phyloP scores from a whole-genome alignment of 2,888 invertebrate genomes.

The Melieria omissa region DNA sequence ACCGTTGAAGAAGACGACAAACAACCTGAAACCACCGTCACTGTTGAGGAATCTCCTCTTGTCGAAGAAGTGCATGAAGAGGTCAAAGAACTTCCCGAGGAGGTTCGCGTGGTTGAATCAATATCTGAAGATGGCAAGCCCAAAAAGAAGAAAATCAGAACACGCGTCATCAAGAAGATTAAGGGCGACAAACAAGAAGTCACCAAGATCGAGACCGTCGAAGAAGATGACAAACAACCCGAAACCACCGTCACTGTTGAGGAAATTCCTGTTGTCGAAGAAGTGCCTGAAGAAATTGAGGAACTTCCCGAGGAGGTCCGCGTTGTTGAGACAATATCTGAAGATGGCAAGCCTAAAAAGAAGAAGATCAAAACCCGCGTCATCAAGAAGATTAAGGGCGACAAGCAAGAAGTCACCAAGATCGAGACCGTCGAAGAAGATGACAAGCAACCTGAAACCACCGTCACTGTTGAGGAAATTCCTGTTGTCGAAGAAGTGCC shows the following conservation, averaged over 20 bases:
- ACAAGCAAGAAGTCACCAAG: slow-evolving; percentile 49
- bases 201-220: slow-evolving; percentile 47
- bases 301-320: slow-evolving; percentile 32
- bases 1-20: slow-evolving; percentile 51
- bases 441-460: slow-evolving; percentile 46
- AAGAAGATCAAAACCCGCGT: slow-evolving; percentile 49
- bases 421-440: slow-evolving; percentile 50
- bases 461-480: slow-evolving; percentile 44
- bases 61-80: slow-evolving; percentile 38
- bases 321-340: slow-evolving; percentile 45
- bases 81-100: slow-evolving; percentile 48
- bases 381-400: slow-evolving; percentile 49
- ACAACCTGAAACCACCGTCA: slow-evolving; percentile 46
- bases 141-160: slow-evolving; percentile 48
- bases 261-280: slow-evolving; percentile 43
- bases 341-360: slow-evolving; percentile 48
- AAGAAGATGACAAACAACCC: slow-evolving; percentile 41
- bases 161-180: slow-evolving; percentile 50
- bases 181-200: slow-evolving; percentile 52
- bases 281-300: slow-evolving; percentile 10
- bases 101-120: slow-evolving; percentile 45
- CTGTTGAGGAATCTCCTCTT: slow-evolving; percentile 44
- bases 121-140: slow-evolving; percentile 46
- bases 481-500: slow-evolving; percentile 36
- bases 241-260: slow-evolving; percentile 42